phyloP scores from a whole-genome alignment of 2,113 vertebrate species.

The Mormyrus iriodes region DNA sequence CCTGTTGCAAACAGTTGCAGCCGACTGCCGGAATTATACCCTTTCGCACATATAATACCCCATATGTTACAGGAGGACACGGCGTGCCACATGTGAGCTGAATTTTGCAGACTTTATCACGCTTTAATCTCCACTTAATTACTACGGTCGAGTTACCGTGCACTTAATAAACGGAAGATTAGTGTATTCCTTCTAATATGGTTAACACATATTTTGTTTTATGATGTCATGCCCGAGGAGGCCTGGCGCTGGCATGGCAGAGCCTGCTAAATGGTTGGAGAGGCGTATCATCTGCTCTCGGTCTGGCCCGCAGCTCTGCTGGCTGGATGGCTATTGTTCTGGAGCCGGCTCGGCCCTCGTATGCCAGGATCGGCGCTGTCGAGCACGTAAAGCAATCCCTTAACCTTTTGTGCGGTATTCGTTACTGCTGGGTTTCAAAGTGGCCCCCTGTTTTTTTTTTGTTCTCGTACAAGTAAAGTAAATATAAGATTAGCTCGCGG shows the following conservation, averaged over 20 bases:
- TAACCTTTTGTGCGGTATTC: constrained; percentile 57
- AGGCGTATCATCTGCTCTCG: constrained; percentile 69
- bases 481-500: constrained; percentile 40
- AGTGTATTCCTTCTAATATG: constrained; percentile 78
- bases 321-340: constrained; percentile 50
- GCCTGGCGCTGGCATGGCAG: constrained; percentile 71
- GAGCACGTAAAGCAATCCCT: constrained; percentile 52
- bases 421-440: constrained; percentile 44
- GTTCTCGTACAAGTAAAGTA: constrained; percentile 28
- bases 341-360: constrained; percentile 39
- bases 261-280: constrained; percentile 71
- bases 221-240: constrained; percentile 69
- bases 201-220: constrained; percentile 76
- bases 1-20: constrained; percentile 43
- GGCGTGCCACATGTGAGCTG: constrained; percentile 55
- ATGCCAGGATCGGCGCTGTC: constrained; percentile 54
- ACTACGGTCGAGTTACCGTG: constrained; percentile 80
- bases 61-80: constrained; percentile 61
- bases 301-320: constrained; percentile 60
- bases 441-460: constrained; percentile 39
- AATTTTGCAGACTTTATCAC: constrained; percentile 58
- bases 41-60: constrained; percentile 63
- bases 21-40: constrained; percentile 50
- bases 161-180: constrained; percentile 94
- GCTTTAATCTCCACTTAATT: constrained; percentile 94